These are phyloP conservation scores for Magallana ariakensis DNA, from an alignment of 1,140 invertebrate genomes.

Conservation along the genomic window DNA sequence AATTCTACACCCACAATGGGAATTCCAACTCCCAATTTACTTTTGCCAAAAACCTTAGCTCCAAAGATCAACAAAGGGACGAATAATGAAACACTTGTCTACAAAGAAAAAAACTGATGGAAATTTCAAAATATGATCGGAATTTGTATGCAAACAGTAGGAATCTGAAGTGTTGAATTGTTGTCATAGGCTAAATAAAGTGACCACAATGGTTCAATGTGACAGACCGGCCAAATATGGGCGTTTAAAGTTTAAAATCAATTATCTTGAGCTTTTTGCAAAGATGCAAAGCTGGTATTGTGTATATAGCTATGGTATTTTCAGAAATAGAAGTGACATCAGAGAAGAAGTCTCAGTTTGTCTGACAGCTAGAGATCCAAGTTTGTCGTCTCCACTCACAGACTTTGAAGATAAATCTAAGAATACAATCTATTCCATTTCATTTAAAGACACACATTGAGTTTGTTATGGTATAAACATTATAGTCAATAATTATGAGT, in stretches of 20 bases:
- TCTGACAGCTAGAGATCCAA: background rate
- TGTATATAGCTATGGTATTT: background rate
- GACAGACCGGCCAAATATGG: slow-evolving; percentile 13
- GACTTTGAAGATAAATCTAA: background rate
- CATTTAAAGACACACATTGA: background rate
- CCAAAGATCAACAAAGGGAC: slow-evolving; percentile 9
- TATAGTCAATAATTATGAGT: slow-evolving; percentile 22
- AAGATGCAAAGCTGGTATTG: slow-evolving; percentile 21
- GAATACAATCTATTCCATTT: slow-evolving; percentile 22
- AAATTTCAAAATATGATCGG: slow-evolving; percentile 34
- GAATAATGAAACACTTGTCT: slow-evolving; percentile 25
- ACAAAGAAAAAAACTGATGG: slow-evolving; percentile 20
- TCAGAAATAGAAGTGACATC: background rate
- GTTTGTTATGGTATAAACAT: background rate
- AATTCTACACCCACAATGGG: background rate
- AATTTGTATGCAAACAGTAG: slow-evolving; percentile 27
- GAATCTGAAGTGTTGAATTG: slow-evolving; percentile 24
- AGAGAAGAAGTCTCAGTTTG: background rate
- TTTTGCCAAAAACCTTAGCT: slow-evolving; percentile 16
- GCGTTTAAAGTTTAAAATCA: slow-evolving; percentile 30
- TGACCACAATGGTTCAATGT: slow-evolving; percentile 19
- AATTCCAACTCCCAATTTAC: slow-evolving; percentile 17
- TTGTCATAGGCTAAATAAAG: slow-evolving; percentile 7
- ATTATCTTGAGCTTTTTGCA: slow-evolving; percentile 5
- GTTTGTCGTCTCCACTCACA: background rate